Conservation (phyloP, 1,140 invertebrate species). For the Caenorhabditis inopinata region DNA sequence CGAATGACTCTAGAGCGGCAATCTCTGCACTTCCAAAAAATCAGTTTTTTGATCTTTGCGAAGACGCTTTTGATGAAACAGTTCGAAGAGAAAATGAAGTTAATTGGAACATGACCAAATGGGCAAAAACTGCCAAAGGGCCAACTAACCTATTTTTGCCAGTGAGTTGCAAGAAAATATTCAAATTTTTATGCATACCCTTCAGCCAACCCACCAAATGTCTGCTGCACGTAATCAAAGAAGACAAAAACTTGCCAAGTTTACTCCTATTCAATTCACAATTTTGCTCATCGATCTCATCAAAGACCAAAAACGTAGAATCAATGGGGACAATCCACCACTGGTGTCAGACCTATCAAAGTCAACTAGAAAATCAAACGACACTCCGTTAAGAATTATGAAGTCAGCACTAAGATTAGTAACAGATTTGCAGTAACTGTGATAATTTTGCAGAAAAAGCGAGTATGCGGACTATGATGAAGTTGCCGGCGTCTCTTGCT, state of each 20-base stretch:
- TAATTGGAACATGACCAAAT: slow-evolving; percentile 12
- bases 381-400: background rate
- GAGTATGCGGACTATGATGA: background rate
- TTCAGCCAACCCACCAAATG: background rate
- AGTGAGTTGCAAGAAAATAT: background rate
- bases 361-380: background rate
- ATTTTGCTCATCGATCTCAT: slow-evolving; percentile 5
- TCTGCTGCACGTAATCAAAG: slow-evolving; percentile 8
- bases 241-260: slow-evolving; percentile 30
- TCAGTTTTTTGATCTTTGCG: background rate
- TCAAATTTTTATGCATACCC: background rate
- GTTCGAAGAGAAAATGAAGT: slow-evolving; percentile 6
- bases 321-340: background rate
- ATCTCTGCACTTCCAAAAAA: background rate
- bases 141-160: slow-evolving; percentile 19
- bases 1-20: background rate
- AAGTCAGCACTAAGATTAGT: background rate
- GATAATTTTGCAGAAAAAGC: background rate
- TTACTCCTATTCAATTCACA: slow-evolving; percentile 18
- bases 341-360: background rate
- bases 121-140: slow-evolving; percentile 14
- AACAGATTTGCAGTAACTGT: no score
- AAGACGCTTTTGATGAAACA: slow-evolving; percentile 10
- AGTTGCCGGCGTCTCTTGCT: background rate
- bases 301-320: slow-evolving; percentile 7